Evolutionary conservation across 2,797 vertebrate genomes (phyloP).

Genomic region (Eulemur coronatus): DNA sequence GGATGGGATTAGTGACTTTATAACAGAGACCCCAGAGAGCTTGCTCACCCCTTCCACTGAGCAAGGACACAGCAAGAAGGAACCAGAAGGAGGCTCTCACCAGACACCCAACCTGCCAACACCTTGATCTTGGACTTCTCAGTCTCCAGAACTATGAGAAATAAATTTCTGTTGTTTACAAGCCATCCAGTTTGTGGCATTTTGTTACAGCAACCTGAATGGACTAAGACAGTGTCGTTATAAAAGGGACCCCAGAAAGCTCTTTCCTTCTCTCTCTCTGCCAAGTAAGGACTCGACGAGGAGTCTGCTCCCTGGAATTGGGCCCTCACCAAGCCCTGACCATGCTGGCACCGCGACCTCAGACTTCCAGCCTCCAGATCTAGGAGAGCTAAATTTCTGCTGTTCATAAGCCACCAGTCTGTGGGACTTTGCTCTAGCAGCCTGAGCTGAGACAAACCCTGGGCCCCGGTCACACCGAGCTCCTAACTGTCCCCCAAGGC

Average conservation of each 20-base stretch:
- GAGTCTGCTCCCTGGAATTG: no score
- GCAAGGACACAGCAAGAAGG: no score
- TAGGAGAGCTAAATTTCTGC: neutral
- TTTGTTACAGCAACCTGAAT: neutral
- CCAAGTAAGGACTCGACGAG: neutral
- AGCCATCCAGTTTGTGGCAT: neutral
- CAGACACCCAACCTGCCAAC: neutral
- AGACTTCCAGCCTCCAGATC: neutral
- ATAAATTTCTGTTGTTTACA: neutral
- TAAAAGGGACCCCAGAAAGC: neutral
- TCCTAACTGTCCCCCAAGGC: neutral
- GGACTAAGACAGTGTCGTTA: neutral
- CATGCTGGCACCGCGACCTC: no score
- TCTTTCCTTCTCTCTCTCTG: neutral
- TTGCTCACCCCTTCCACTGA: neutral
- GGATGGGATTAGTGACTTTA: neutral
- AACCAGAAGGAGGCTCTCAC: neutral
- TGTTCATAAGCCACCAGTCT: neutral
- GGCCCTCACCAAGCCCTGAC: neutral
- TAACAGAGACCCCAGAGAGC: neutral
- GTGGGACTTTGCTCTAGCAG: neutral
- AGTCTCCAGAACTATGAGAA: neutral
- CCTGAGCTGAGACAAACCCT: neutral
- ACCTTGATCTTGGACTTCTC: neutral
- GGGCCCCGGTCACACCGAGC: neutral